phyloP scores from a whole-genome alignment of 1,140 invertebrate species.

The Drosophila leontia region DNA sequence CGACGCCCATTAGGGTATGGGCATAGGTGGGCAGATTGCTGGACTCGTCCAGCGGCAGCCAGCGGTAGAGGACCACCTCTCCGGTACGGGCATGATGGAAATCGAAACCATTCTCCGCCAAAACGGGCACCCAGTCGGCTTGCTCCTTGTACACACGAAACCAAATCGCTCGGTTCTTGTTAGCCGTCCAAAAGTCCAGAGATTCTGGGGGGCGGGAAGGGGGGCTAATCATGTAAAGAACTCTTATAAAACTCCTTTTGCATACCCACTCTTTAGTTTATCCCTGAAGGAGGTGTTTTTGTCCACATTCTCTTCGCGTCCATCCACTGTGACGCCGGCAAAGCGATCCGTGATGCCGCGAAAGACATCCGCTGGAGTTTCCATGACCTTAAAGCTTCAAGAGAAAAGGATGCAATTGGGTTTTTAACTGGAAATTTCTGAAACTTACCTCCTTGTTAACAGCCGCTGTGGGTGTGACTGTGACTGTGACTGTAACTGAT shows the following conservation, averaged over 20 bases:
- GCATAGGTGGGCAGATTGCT: slow-evolving; percentile 92
- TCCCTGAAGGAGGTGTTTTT: slow-evolving; percentile 85
- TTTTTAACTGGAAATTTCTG: neutral
- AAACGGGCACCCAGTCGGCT: slow-evolving; percentile 91
- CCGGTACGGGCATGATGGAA: slow-evolving; percentile 94
- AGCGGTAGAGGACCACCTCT: slow-evolving; percentile 92
- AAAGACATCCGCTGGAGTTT: slow-evolving; percentile 84
- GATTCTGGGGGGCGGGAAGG: slow-evolving; percentile 88
- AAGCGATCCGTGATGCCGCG: slow-evolving; percentile 88
- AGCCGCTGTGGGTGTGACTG: neutral
- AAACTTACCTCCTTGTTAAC: neutral
- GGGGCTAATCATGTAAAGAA: neutral
- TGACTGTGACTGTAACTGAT: neutral
- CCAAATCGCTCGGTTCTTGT: slow-evolving; percentile 92
- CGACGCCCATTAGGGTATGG: slow-evolving; percentile 95
- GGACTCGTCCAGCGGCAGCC: slow-evolving; percentile 89
- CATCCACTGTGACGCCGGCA: slow-evolving; percentile 89
- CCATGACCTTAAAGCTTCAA: slow-evolving; percentile 54
- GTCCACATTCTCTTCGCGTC: slow-evolving; percentile 85
- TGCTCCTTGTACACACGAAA: slow-evolving; percentile 91
- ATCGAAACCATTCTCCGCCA: slow-evolving; percentile 92
- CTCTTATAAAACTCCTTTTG: too few relatives aligned
- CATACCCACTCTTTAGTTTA: slow-evolving; percentile 87
- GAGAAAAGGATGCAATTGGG: neutral
- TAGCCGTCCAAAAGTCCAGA: slow-evolving; percentile 88